Evolutionary conservation across 2,113 vertebrate species (phyloP).

Genomic region (Athene noctua): DNA sequence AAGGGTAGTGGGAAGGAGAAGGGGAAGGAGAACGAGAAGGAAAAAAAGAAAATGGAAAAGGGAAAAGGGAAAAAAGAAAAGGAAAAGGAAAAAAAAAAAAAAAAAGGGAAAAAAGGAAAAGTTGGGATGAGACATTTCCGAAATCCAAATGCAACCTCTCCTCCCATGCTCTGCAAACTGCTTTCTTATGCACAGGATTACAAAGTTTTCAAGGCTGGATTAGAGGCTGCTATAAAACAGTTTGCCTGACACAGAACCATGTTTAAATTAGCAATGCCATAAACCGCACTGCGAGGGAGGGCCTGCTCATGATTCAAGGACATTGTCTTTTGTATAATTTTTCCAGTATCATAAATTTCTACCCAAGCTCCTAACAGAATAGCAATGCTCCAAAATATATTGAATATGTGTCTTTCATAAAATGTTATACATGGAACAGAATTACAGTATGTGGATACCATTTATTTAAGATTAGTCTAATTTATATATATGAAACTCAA

Average conservation of each 20-base stretch:
- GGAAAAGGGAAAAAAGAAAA: not conserved
- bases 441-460: not conserved
- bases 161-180: not conserved
- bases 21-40: too few species aligned
- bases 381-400: not conserved
- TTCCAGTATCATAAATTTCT: slow-evolving; percentile 37
- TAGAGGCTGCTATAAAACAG: slow-evolving; percentile 42
- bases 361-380: not conserved
- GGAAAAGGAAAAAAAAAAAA: too few species aligned
- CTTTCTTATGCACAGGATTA: not conserved
- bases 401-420: slow-evolving; percentile 17
- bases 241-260: slow-evolving; percentile 16
- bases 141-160: not conserved
- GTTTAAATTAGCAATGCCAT: slow-evolving; percentile 60
- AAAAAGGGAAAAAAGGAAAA: not conserved
- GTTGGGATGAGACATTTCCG: not conserved
- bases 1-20: not conserved
- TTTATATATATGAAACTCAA: not conserved
- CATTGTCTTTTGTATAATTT: slow-evolving; percentile 18
- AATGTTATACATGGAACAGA: not conserved
- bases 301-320: slow-evolving; percentile 30
- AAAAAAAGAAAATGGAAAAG: too few species aligned
- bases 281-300: not conserved
- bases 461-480: slow-evolving; percentile 12
- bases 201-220: slow-evolving; percentile 19